These are phyloP conservation scores for Elmis aenea DNA, from an alignment of 2,888 invertebrate genomes.

Conservation along the genomic window DNA sequence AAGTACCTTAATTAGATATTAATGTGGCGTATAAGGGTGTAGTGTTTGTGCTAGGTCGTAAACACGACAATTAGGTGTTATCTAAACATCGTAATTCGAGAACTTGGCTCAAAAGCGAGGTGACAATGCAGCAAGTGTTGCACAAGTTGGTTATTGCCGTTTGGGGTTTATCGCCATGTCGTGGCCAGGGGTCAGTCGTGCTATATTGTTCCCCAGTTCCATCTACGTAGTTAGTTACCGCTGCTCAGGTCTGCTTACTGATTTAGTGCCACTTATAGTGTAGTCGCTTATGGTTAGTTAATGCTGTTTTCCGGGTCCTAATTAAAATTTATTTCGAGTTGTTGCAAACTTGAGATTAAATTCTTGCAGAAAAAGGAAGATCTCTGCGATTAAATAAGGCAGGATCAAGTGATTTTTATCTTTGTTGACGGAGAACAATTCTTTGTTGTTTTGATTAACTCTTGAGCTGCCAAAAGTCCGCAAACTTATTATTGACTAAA, in stretches of 20 bases:
- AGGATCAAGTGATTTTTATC: too few relatives aligned
- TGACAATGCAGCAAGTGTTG: conserved; percentile 13
- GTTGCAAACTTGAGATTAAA: conserved; percentile 18
- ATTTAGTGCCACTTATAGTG: conserved; percentile 17
- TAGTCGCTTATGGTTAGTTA: conserved; percentile 16
- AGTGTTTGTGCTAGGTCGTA: too few relatives aligned
- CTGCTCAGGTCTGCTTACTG: conserved; percentile 15
- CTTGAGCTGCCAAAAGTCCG: too few relatives aligned
- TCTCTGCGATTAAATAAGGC: too few relatives aligned
- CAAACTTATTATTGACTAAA: too few relatives aligned
- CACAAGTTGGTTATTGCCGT: conserved; percentile 15
- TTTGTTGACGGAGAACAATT: too few relatives aligned
- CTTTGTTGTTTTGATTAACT: too few relatives aligned
- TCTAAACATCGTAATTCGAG: too few relatives aligned
- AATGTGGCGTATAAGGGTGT: too few relatives aligned
- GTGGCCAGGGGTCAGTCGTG: conserved; percentile 11
- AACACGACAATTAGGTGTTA: too few relatives aligned
- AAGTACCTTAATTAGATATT: too few relatives aligned
- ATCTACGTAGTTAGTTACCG: conserved; percentile 12
- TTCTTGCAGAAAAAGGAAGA: conserved; percentile 17
- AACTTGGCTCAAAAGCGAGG: conserved; percentile 7
- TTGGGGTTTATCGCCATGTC: conserved; percentile 16
- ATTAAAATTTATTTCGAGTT: conserved; percentile 19
- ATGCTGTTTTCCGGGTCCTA: conserved; percentile 9
- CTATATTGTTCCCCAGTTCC: conserved; percentile 9